Evolutionary conservation across 1,140 invertebrate genomes (phyloP).

Genomic region (Heliothis subflexa): DNA sequence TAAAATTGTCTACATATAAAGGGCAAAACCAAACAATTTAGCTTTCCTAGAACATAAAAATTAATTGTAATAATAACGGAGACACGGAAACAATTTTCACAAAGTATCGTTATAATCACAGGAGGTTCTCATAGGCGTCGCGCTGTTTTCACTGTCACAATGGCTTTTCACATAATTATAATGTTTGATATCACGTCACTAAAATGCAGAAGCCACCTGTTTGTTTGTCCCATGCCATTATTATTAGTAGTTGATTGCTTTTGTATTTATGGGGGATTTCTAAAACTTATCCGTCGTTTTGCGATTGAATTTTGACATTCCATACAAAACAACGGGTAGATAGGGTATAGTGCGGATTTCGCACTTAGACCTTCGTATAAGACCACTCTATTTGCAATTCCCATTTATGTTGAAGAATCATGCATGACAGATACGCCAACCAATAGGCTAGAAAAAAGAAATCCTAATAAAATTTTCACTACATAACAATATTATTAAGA

Average conservation of each 20-base stretch:
- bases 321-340: too few relatives aligned
- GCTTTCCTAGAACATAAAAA: conserved; percentile 2
- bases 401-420: too few relatives aligned
- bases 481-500: too few relatives aligned
- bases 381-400: too few relatives aligned
- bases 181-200: conserved; percentile 44
- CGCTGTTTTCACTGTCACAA: conserved; percentile 64
- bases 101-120: conserved; percentile 52
- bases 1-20: too few relatives aligned
- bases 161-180: conserved; percentile 71
- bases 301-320: too few relatives aligned
- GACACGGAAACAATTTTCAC: conserved; percentile 50
- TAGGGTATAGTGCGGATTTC: too few relatives aligned
- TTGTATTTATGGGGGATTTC: background rate
- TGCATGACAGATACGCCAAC: too few relatives aligned
- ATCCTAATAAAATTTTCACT: too few relatives aligned
- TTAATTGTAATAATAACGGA: conserved; percentile 24
- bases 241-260: conserved; percentile 5
- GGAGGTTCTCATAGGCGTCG: conserved; percentile 58
- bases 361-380: too few relatives aligned
- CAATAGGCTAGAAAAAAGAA: too few relatives aligned
- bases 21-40: background rate
- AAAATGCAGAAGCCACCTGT: conserved; percentile 33
- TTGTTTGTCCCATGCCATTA: conserved; percentile 8
- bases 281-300: too few relatives aligned